phyloP scores from a whole-genome alignment of 1,140 invertebrate genomes.

The Lepeophtheirus salmonis region DNA sequence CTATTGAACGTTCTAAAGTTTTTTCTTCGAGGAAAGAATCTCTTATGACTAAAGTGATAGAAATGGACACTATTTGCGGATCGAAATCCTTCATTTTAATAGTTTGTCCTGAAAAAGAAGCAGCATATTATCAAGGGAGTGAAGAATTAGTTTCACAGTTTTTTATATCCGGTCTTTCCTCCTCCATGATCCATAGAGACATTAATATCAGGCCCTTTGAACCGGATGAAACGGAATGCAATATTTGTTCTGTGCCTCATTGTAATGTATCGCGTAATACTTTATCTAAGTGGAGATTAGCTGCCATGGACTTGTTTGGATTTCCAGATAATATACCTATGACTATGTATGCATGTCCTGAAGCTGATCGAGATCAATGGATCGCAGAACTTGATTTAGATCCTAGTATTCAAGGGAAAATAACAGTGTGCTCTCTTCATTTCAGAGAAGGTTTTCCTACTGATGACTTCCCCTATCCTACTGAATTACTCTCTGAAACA shows the following conservation, averaged over 20 bases:
- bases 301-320: constrained; percentile 7
- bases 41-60: constrained; percentile 9
- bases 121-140: neutral
- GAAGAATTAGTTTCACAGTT: neutral
- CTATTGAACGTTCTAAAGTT: neutral
- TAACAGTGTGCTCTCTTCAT: constrained; percentile 16
- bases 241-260: constrained; percentile 7
- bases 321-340: constrained; percentile 9
- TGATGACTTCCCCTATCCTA: constrained; percentile 6
- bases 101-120: neutral
- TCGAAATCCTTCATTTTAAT: neutral
- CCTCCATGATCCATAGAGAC: neutral
- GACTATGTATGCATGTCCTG: constrained; percentile 10
- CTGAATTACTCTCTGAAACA: neutral
- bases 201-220: constrained; percentile 13
- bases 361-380: constrained; percentile 14
- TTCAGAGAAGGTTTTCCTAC: constrained; percentile 15
- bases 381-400: constrained; percentile 16
- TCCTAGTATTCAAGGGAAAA: constrained; percentile 3
- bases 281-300: constrained; percentile 9
- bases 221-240: constrained; percentile 3
- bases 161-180: constrained; percentile 5
- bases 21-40: constrained; percentile 4
- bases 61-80: constrained; percentile 13
- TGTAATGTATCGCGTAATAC: constrained; percentile 15